Conservation (phyloP, 2,888 invertebrate genomes). For the Listrodromus nycthemerus region DNA sequence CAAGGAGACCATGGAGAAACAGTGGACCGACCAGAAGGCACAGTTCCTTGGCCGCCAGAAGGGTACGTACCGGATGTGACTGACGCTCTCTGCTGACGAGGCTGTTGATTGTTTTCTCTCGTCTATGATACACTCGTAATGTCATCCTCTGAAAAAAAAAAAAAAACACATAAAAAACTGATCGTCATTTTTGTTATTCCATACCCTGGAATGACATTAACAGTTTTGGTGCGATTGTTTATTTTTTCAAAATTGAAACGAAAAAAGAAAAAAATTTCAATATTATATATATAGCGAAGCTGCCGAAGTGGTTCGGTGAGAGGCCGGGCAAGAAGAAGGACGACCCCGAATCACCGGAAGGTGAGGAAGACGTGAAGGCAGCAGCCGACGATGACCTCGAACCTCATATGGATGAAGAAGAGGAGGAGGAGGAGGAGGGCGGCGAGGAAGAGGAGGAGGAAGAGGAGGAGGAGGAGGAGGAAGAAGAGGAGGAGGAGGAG, state of each 20-base stretch:
- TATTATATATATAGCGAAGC: conserved; percentile 90
- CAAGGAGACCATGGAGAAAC: conserved; percentile 94
- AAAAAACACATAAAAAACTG: not conserved
- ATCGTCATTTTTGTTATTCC: not conserved
- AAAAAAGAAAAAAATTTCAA: too few species aligned
- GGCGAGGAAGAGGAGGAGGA: conserved; percentile 90
- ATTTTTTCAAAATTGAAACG: conserved; percentile 51
- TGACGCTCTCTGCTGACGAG: conserved; percentile 33
- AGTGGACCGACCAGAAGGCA: conserved; percentile 94
- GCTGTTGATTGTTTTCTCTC: conserved; percentile 50
- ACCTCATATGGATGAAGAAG: conserved; percentile 88
- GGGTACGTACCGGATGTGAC: conserved; percentile 88
- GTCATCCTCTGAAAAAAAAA: not conserved
- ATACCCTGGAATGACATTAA: not conserved
- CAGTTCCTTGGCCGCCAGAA: conserved; percentile 96
- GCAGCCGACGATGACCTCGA: conserved; percentile 90
- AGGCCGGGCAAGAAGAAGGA: conserved; percentile 96
- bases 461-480: conserved; percentile 84
- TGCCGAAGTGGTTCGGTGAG: conserved; percentile 98
- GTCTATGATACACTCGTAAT: conserved; percentile 34
- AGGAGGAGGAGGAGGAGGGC: conserved; percentile 91
- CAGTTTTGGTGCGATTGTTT: conserved; percentile 3
- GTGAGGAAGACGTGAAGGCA: conserved; percentile 94
- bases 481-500: conserved; percentile 73
- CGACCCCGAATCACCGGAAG: conserved; percentile 95